Conservation (phyloP, 2,113 vertebrate genomes). For the Eudyptes chrysolophus region DNA sequence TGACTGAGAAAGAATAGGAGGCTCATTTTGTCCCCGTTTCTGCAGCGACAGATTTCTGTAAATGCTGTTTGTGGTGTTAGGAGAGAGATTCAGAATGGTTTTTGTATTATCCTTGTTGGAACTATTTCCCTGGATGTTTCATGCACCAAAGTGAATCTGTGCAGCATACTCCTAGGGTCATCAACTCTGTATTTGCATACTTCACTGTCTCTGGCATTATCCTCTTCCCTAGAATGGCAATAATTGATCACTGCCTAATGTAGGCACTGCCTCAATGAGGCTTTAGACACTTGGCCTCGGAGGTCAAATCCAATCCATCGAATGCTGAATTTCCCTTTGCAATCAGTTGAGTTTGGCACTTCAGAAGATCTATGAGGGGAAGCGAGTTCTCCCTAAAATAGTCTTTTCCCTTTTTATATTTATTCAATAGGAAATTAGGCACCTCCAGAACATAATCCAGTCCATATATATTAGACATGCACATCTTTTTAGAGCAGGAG, state of each 20-base stretch:
- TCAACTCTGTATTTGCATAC: not conserved
- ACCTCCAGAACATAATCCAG: not conserved
- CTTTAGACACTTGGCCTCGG: not conserved
- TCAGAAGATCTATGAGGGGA: not conserved
- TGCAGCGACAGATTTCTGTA: not conserved
- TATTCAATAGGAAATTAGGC: not conserved
- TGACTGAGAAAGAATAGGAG: not conserved
- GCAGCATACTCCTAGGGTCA: not conserved
- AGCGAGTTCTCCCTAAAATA: not conserved
- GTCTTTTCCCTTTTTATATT: not conserved
- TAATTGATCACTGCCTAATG: not conserved
- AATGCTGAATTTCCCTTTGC: not conserved
- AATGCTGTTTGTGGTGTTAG: not conserved
- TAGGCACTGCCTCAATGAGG: not conserved
- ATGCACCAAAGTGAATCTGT: not conserved
- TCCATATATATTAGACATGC: not conserved
- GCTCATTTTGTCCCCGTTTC: not conserved
- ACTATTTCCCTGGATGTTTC: not conserved
- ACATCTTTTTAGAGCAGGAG: not conserved
- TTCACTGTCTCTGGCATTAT: not conserved
- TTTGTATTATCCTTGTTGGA: constrained; percentile 25
- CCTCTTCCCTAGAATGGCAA: not conserved
- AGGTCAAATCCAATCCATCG: not conserved
- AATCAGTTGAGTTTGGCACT: not conserved
- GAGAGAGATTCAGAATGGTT: not conserved